A percentile compares a stretch with the other conserved stretches of the same genome.
phyloP scores from a whole-genome alignment of 2,888 invertebrate genomes.

The Megastigmus dorsalis region DNA sequence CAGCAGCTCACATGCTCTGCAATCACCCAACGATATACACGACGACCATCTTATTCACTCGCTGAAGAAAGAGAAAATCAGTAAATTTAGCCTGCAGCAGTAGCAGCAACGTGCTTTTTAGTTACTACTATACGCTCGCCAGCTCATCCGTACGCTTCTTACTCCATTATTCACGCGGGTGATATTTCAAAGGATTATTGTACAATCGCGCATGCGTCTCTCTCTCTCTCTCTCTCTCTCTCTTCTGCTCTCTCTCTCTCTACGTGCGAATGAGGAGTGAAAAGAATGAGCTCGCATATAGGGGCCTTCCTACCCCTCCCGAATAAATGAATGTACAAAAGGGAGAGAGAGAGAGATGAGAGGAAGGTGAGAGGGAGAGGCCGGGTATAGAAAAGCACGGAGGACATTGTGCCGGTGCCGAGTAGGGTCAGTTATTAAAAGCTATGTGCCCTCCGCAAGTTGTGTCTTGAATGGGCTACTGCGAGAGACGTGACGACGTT shows the following conservation, averaged over 20 bases:
- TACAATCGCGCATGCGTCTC: conserved; percentile 33
- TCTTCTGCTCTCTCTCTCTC: no score
- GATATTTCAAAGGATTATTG: conserved; percentile 44
- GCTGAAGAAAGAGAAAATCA: no score
- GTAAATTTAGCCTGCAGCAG: no score
- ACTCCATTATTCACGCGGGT: conserved; percentile 8
- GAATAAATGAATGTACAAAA: conserved; percentile 45
- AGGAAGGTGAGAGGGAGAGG: neutral
- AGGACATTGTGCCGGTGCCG: conserved; percentile 17
- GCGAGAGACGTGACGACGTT: no score
- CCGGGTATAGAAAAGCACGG: no score
- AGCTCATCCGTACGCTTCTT: neutral
- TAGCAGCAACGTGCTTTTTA: no score
- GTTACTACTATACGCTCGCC: no score
- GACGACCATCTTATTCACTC: no score
- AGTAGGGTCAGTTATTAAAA: conserved; percentile 46
- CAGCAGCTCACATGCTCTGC: no score
- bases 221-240: no score
- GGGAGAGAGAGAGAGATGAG: conserved; percentile 10
- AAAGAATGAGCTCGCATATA: neutral
- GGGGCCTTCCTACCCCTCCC: no score
- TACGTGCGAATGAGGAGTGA: conserved; percentile 13
- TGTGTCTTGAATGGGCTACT: conserved; percentile 35
- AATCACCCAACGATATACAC: no score
- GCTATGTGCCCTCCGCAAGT: conserved; percentile 26